A percentile compares a stretch with the other conserved stretches of the same genome.
These are phyloP conservation scores for Drosophila paracracens DNA, from an alignment of 2,888 invertebrate species.

Conservation along the genomic window DNA sequence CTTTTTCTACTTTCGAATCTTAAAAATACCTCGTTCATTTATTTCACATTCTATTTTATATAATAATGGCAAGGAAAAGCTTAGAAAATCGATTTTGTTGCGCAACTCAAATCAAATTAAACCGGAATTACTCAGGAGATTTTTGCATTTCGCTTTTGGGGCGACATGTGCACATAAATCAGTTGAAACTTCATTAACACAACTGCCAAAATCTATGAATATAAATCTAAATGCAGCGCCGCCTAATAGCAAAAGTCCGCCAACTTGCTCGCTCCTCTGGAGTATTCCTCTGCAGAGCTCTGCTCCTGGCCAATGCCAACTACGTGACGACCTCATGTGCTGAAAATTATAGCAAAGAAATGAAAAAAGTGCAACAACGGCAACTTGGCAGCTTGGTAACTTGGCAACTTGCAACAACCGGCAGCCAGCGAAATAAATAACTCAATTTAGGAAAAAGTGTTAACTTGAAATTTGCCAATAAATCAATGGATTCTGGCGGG, in stretches of 20 bases:
- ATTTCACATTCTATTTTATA: background rate
- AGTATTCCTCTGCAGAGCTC: slow-evolving; percentile 18
- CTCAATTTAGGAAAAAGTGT: slow-evolving; percentile 80
- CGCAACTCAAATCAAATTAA: slow-evolving; percentile 42
- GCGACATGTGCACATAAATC: slow-evolving; percentile 61
- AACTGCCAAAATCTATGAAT: slow-evolving; percentile 76
- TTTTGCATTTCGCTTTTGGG: slow-evolving; percentile 13
- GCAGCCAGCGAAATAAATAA: slow-evolving; percentile 70
- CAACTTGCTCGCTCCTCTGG: slow-evolving; percentile 21
- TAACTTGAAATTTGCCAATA: slow-evolving; percentile 79
- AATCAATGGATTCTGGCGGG: slow-evolving; percentile 65
- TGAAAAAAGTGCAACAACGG: slow-evolving; percentile 33
- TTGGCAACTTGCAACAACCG: slow-evolving; percentile 22
- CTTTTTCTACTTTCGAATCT: background rate
- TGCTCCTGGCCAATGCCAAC: slow-evolving; percentile 27
- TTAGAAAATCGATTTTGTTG: slow-evolving; percentile 58
- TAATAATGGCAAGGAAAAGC: background rate
- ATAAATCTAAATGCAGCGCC: slow-evolving; percentile 66
- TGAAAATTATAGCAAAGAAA: slow-evolving; percentile 47
- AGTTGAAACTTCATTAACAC: slow-evolving; percentile 76
- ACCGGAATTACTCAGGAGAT: slow-evolving; percentile 7
- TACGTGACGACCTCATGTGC: slow-evolving; percentile 62
- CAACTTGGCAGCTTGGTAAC: slow-evolving; percentile 24
- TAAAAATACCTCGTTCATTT: too few relatives aligned
- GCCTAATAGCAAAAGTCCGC: slow-evolving; percentile 23